phyloP scores from a whole-genome alignment of 2,113 vertebrate species.

The Pholis gunnellus region DNA sequence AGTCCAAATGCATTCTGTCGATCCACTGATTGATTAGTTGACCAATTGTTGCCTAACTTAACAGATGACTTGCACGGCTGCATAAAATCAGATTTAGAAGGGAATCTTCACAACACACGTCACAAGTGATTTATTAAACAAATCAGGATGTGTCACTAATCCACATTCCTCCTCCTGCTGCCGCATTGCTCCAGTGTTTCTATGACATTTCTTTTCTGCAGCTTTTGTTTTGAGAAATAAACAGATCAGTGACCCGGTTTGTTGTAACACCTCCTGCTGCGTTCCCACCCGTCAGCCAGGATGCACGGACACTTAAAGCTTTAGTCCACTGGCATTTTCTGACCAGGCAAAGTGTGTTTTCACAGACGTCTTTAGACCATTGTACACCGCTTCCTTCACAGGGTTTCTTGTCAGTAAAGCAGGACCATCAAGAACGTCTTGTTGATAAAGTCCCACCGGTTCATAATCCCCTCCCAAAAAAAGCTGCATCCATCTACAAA shows the following conservation, averaged over 20 bases:
- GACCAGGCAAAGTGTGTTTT: conserved; percentile 28
- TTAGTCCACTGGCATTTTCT: conserved; percentile 30
- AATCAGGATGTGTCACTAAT: neutral
- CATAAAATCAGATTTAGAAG: neutral
- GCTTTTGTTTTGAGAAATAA: conserved; percentile 47
- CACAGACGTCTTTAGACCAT: conserved; percentile 16
- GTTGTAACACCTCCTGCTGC: conserved; percentile 6
- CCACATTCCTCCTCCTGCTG: neutral
- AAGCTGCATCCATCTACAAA: neutral
- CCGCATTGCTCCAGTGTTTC: neutral
- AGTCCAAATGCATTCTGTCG: neutral
- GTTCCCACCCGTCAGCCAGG: conserved; percentile 28
- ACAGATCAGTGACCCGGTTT: conserved; percentile 21
- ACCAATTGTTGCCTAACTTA: neutral
- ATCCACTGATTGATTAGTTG: neutral
- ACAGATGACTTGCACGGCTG: neutral
- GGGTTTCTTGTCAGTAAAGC: conserved; percentile 13
- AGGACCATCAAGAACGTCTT: neutral
- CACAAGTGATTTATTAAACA: neutral
- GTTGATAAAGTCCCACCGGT: neutral
- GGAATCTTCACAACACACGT: neutral
- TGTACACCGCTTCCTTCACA: conserved; percentile 21
- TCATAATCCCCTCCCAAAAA: neutral
- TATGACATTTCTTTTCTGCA: neutral
- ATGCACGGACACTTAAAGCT: conserved; percentile 8